Evolutionary conservation across 2,797 vertebrate species (phyloP).

Genomic region (Pogonophryne albipinna): DNA sequence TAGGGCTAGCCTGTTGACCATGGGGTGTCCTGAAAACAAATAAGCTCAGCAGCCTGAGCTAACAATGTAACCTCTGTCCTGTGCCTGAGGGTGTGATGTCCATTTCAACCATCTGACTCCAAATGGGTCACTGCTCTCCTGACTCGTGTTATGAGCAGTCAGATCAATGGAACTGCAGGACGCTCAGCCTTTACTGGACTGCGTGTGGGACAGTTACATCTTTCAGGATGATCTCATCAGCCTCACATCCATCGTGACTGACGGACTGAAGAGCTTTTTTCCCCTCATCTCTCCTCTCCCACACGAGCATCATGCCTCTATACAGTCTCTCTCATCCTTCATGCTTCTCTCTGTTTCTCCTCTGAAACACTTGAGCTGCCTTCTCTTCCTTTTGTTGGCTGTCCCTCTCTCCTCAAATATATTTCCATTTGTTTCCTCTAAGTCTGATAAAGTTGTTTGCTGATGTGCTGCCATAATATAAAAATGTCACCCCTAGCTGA

Average conservation of each 20-base stretch:
- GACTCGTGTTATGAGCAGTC: constrained; percentile 33
- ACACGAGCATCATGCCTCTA: constrained; percentile 10
- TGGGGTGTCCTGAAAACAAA: not conserved
- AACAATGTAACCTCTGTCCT: not conserved
- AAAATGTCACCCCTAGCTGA: not conserved
- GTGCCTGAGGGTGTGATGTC: not conserved
- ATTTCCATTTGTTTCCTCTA: not conserved
- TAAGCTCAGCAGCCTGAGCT: not conserved
- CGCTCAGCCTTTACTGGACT: not conserved
- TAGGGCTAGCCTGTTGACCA: not conserved
- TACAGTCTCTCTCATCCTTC: constrained; percentile 20
- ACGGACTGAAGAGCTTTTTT: constrained; percentile 24
- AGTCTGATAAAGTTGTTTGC: not conserved
- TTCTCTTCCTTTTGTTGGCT: not conserved
- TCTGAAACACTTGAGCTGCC: constrained; percentile 3
- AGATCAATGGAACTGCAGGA: not conserved
- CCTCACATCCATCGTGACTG: constrained; percentile 37
- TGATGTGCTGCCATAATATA: not conserved
- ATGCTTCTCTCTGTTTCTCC: constrained; percentile 9
- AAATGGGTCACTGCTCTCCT: constrained; percentile 18
- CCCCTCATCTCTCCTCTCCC: constrained; percentile 28
- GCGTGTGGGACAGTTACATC: constrained; percentile 19
- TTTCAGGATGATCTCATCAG: constrained; percentile 42
- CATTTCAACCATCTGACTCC: constrained; percentile 11
- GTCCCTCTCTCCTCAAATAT: not conserved